Evolutionary conservation across 2,113 vertebrate species (phyloP), one percentile per base, ranked within the genome.

Genomic region (Pteropus alecto): DNA sequence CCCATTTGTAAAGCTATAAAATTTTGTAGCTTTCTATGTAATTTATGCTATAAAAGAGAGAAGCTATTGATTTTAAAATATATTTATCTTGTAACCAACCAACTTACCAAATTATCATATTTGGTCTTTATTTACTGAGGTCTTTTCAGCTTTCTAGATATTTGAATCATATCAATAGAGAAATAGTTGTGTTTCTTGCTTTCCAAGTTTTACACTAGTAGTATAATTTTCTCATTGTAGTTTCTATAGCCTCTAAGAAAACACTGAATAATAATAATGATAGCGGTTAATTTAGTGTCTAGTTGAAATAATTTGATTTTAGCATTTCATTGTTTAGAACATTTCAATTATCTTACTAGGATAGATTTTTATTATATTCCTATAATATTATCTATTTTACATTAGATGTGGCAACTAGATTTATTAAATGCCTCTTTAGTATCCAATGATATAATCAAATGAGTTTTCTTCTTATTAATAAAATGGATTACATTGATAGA

Each of bases 391-490:
- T 43, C 46, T 65, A 58, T 51, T 82, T 51, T 87, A 58, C 81
- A 60, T 54, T 84, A 79, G 15, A 19, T 46, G 2, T 63, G 41
- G 7, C 3, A 6, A 54, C 14, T 67, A 46, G 33, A 93, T 93
- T 82, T 54, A 89, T 68, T 43, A 79, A 78, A 89, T 85, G 21
- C 7, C 33, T 89, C 60, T 68, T 81, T 73, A 70, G 21, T 46
- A 70, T 76, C 22, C 51, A 76, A 33, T 94, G 48, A 90, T 48
- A 67, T 56, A 82, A 77, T 48, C 16, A 89, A 82, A 35, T 73
- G 48, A 87, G 14, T 76, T 89, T 96, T 90, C 30, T 81, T 41
- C 58, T 91, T 92, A 81, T 48, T 93, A 81, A 85, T 21, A 61
- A 63, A 67, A 93, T 73, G 28, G 22, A 24, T 84, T 67, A 38